These are phyloP conservation scores for Onychorhynchus coronatus DNA, from an alignment of 2,113 vertebrate genomes.

Conservation along the genomic window DNA sequence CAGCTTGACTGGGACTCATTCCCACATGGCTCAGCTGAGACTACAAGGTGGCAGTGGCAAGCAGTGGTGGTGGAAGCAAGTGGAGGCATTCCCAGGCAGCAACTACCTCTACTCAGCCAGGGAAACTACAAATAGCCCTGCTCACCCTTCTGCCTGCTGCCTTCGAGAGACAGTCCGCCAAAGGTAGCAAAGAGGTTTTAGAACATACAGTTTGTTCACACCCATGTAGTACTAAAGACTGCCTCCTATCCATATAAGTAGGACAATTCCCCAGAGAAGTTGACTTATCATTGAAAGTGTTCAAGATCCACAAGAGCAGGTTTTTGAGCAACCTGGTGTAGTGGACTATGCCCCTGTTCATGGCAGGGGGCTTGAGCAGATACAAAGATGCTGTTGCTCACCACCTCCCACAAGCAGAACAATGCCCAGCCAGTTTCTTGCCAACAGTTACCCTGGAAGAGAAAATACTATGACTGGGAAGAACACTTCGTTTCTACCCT, in stretches of 20 bases:
- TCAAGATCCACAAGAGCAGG: background rate
- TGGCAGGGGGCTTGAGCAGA: background rate
- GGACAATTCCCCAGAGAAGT: background rate
- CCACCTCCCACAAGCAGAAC: background rate
- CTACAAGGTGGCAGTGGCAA: background rate
- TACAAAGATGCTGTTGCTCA: background rate
- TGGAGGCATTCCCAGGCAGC: background rate
- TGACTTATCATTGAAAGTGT: background rate
- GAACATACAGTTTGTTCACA: background rate
- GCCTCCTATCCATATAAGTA: background rate
- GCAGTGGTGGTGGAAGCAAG: background rate
- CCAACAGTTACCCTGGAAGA: background rate
- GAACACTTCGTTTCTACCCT: background rate
- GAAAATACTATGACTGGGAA: background rate
- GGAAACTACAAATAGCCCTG: background rate
- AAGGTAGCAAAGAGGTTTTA: background rate
- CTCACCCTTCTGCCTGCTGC: background rate
- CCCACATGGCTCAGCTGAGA: background rate
- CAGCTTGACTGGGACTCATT: background rate
- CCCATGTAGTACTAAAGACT: background rate
- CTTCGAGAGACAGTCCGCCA: background rate
- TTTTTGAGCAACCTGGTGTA: too few relatives aligned
- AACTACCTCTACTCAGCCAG: background rate
- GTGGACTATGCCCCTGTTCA: background rate
- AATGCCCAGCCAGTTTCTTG: background rate